These are phyloP conservation scores for Lepus europaeus DNA, from an alignment of 2,113 vertebrate genomes.

Conservation along the genomic window DNA sequence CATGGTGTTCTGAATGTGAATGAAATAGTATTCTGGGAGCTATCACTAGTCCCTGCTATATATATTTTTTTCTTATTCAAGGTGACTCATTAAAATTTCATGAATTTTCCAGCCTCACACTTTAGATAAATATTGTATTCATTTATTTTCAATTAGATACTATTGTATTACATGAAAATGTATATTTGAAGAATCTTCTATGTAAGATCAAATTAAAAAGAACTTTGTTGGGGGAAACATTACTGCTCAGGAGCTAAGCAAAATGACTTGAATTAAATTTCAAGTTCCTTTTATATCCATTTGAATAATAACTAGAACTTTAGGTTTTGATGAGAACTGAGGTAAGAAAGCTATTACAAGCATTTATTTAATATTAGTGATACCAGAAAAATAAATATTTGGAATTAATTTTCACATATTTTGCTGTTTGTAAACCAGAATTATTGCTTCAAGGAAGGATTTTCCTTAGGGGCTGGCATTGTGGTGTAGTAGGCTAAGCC, in stretches of 20 bases:
- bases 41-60: neutral
- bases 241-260: neutral
- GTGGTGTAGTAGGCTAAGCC: too few relatives aligned
- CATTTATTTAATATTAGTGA: neutral
- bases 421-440: slow-evolving; percentile 38
- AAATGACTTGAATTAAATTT: slow-evolving; percentile 27
- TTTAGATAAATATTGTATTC: neutral
- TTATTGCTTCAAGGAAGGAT: slow-evolving; percentile 28
- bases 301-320: slow-evolving; percentile 45
- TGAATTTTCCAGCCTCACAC: neutral
- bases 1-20: neutral
- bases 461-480: too few relatives aligned
- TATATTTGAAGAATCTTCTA: slow-evolving; percentile 26
- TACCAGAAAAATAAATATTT: slow-evolving; percentile 16
- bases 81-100: slow-evolving; percentile 52
- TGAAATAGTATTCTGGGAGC: neutral
- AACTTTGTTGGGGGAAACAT: neutral
- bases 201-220: neutral
- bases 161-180: neutral
- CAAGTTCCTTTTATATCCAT: neutral
- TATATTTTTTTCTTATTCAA: slow-evolving; percentile 28
- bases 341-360: neutral
- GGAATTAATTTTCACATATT: slow-evolving; percentile 1
- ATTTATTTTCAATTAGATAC: slow-evolving; percentile 58
- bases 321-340: slow-evolving; percentile 9